Conservation (phyloP, 2,113 vertebrate species). For the Cephalopholis sonnerati region DNA sequence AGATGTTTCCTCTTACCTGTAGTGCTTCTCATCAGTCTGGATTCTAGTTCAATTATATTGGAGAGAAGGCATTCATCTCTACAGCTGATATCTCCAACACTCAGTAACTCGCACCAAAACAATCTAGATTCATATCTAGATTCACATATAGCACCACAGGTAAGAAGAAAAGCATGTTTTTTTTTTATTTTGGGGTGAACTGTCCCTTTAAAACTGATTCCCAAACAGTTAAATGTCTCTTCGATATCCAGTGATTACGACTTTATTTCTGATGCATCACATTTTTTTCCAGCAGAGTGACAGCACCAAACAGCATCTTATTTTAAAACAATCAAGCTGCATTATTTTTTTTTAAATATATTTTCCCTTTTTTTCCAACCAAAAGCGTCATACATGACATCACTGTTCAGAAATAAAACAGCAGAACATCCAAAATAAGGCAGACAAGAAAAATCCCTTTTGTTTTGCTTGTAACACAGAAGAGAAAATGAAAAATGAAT, state of each 20-base stretch:
- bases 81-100: too few species aligned
- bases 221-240: not conserved
- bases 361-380: not conserved
- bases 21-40: too few species aligned
- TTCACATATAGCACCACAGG: too few species aligned
- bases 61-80: too few species aligned
- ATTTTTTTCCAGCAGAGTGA: too few species aligned
- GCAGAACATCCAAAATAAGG: slow-evolving; percentile 4
- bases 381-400: not conserved
- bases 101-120: too few species aligned
- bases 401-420: not conserved
- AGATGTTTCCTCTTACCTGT: too few species aligned
- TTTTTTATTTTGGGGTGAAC: too few species aligned
- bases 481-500: not conserved
- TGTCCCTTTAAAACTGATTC: not conserved
- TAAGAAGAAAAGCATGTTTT: too few species aligned
- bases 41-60: too few species aligned
- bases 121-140: too few species aligned
- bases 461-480: slow-evolving; percentile 44
- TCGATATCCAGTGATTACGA: slow-evolving; percentile 73
- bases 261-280: slow-evolving; percentile 17
- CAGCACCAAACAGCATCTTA: slow-evolving; percentile 7
- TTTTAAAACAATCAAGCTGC: slow-evolving; percentile 4
- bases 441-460: slow-evolving; percentile 44
- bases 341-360: not conserved